A percentile compares a stretch with the other conserved stretches of the same genome.
phyloP scores from a whole-genome alignment of 1,140 invertebrate genomes.

The Propsilocerus akamusi region DNA sequence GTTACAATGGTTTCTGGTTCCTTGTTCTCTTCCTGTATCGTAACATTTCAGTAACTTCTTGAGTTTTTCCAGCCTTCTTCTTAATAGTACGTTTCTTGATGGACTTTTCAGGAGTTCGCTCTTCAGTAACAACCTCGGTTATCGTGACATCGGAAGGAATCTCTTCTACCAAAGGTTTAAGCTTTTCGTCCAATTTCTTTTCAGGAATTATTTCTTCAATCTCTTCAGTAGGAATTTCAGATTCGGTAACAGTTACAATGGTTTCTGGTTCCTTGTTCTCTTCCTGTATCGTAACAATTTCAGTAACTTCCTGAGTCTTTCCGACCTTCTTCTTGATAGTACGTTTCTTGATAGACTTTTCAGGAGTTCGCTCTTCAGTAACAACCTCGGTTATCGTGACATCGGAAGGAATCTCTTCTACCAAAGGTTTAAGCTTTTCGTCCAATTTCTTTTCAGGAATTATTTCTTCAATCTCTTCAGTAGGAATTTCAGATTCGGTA shows the following conservation, averaged over 20 bases:
- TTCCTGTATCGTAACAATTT: constrained; percentile 10
- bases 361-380: constrained; percentile 9
- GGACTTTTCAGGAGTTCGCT: constrained; percentile 15
- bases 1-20: constrained; percentile 16
- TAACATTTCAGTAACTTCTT: constrained; percentile 18
- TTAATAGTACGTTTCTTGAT: constrained; percentile 16
- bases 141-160: constrained; percentile 20
- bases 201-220: constrained; percentile 7
- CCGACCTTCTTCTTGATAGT: constrained; percentile 9
- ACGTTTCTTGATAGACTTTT: constrained; percentile 10
- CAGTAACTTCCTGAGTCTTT: constrained; percentile 8
- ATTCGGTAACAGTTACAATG: constrained; percentile 10
- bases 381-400: constrained; percentile 11
- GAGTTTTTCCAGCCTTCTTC: constrained; percentile 14
- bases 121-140: constrained; percentile 19
- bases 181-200: constrained; percentile 8
- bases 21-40: constrained; percentile 18
- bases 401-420: constrained; percentile 11
- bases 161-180: constrained; percentile 12
- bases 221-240: constrained; percentile 9
- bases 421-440: constrained; percentile 5
- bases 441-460: constrained; percentile 2
- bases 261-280: constrained; percentile 11
- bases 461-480: constrained; percentile 7
- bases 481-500: constrained; percentile 10